Evolutionary conservation across 2,888 invertebrate genomes (phyloP).

Genomic region (Amblyjoppa fuscipennis): DNA sequence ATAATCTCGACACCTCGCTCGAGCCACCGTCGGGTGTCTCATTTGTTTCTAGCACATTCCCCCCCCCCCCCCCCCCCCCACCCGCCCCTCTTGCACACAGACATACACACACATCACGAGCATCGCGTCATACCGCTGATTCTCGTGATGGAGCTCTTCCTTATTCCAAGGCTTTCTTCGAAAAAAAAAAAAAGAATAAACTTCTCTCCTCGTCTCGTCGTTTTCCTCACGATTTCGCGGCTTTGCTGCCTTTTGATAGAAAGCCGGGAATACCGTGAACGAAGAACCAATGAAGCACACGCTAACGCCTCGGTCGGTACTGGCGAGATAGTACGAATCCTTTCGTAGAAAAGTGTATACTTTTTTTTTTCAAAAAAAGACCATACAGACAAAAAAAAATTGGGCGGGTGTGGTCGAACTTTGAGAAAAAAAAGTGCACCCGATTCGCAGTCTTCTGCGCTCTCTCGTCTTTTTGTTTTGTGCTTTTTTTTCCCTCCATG

Average conservation of each 20-base stretch:
- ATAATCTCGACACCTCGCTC: constrained; percentile 73
- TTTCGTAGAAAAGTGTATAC: neutral
- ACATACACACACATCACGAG: neutral
- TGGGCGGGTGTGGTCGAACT: neutral
- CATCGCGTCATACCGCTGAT: neutral
- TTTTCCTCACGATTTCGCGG: neutral
- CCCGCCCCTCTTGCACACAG: neutral
- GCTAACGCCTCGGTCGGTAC: neutral
- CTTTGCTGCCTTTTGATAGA: neutral
- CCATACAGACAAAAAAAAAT: neutral
- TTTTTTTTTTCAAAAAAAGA: no score
- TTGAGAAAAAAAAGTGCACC: neutral
- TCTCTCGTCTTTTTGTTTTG: neutral
- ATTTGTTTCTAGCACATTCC: constrained; percentile 48
- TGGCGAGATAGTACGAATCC: neutral
- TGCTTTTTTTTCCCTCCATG: neutral
- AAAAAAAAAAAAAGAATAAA: neutral
- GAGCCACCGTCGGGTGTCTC: constrained; percentile 56
- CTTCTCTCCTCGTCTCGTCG: neutral
- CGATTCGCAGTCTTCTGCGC: neutral
- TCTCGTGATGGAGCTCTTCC: constrained; percentile 10
- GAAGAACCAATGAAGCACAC: neutral
- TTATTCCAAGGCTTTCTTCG: neutral
- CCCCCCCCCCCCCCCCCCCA: constrained; percentile 10
- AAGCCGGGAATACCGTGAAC: constrained; percentile 6